A percentile compares a stretch with the other conserved stretches of the same genome.
These are phyloP conservation scores for Indri indri DNA, from an alignment of 2,113 vertebrate species.

Conservation along the genomic window DNA sequence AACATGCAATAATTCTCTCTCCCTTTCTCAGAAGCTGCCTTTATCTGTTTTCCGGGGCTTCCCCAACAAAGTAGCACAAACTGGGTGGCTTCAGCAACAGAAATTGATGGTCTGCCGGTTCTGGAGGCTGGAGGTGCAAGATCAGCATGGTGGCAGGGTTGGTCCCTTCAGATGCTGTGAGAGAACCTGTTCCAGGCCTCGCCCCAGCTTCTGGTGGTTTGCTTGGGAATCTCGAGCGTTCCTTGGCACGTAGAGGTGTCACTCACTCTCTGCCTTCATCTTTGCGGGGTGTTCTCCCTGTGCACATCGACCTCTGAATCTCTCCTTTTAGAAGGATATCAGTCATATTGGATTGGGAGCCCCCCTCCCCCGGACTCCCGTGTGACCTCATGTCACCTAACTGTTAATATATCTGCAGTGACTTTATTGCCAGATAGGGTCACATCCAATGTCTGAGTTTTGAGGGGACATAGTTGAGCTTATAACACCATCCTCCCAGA, in stretches of 20 bases:
- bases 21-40: not conserved
- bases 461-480: not conserved
- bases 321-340: not conserved
- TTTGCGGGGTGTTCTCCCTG: rapidly evolving
- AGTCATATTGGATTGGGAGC: not conserved
- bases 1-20: not conserved
- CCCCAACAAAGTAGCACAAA: too few relatives aligned
- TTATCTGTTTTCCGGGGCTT: not conserved
- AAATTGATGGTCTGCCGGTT: rapidly evolving
- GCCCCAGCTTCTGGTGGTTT: not conserved
- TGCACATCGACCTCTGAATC: not conserved
- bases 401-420: not conserved
- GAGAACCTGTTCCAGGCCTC: too few relatives aligned
- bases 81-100: rapidly evolving
- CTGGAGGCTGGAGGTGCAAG: not conserved
- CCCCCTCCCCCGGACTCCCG: not conserved
- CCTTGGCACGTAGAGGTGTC: not conserved
- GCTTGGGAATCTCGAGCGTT: not conserved
- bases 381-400: not conserved
- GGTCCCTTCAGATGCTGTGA: not conserved
- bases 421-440: not conserved
- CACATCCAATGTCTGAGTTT: not conserved
- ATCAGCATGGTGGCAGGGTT: rapidly evolving
- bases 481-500: not conserved
- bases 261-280: not conserved